phyloP scores from a whole-genome alignment of 2,797 vertebrate genomes.

The Hydrophis major region DNA sequence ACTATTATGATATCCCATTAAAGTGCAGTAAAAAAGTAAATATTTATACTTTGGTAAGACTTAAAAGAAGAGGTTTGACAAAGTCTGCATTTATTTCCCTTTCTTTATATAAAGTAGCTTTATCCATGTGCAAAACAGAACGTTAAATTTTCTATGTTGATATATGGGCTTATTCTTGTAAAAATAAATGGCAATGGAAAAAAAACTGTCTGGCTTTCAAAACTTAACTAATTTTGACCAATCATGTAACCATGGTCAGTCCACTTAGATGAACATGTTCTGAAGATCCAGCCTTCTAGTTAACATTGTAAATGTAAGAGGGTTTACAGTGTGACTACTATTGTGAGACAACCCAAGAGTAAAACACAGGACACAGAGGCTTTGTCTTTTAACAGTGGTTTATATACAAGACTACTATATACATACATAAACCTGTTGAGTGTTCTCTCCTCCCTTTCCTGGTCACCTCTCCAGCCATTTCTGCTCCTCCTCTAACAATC shows the following conservation, averaged over 20 bases:
- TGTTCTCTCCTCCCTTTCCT: no score
- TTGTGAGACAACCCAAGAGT: no score
- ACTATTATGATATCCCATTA: neutral
- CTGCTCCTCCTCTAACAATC: no score
- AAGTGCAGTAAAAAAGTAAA: slow-evolving; percentile 32
- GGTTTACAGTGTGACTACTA: no score
- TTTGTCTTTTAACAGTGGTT: no score
- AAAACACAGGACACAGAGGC: no score
- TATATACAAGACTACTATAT: no score
- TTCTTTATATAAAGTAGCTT: neutral
- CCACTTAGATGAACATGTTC: neutral
- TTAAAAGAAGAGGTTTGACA: neutral
- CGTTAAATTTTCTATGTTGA: neutral
- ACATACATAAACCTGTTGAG: no score
- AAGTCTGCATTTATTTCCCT: neutral
- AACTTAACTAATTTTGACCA: neutral
- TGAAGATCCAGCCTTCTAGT: neutral
- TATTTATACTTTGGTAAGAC: slow-evolving; percentile 4
- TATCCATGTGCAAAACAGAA: slow-evolving; percentile 21
- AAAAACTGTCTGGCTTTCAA: neutral
- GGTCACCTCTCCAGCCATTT: no score
- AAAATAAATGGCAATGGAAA: slow-evolving; percentile 4
- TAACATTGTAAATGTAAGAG: neutral
- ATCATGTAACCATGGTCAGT: neutral
- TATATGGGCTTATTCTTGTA: slow-evolving; percentile 11